Conservation (phyloP, 2,888 invertebrate genomes). For the Serrognathus titanus region DNA sequence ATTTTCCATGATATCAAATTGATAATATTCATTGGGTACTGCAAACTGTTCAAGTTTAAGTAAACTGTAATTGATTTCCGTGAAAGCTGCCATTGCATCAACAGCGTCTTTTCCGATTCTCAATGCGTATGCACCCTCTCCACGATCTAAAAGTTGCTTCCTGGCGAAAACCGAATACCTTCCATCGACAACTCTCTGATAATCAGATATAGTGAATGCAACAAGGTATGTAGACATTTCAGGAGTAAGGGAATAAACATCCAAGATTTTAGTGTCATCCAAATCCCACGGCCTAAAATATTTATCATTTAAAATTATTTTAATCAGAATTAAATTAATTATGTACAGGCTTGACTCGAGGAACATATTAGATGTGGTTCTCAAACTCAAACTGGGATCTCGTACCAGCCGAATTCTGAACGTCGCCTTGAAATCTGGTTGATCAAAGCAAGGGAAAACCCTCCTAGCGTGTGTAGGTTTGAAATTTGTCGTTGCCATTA, state of each 20-base stretch:
- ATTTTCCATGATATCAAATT: slow-evolving; percentile 88
- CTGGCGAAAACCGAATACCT: slow-evolving; percentile 34
- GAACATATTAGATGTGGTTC: slow-evolving; percentile 9
- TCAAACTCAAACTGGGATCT: slow-evolving; percentile 43
- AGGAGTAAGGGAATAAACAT: slow-evolving; percentile 37
- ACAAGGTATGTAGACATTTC: slow-evolving; percentile 76
- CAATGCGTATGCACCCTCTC: slow-evolving; percentile 46
- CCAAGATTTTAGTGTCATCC: not conserved
- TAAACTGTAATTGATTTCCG: slow-evolving; percentile 51
- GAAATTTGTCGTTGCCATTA: slow-evolving; percentile 14
- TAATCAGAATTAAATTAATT: not conserved
- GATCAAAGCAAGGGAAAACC: slow-evolving; percentile 75
- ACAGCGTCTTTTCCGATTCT: slow-evolving; percentile 49
- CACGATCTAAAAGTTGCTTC: slow-evolving; percentile 33
- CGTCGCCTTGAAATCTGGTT: slow-evolving; percentile 46
- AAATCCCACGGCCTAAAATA: too few relatives aligned
- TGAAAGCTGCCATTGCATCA: slow-evolving; percentile 54
- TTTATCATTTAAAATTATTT: too few relatives aligned
- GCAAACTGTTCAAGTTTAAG: slow-evolving; percentile 76
- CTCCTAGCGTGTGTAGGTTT: slow-evolving; percentile 52
- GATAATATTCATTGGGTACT: slow-evolving; percentile 68
- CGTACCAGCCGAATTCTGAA: slow-evolving; percentile 45
- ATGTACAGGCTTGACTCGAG: not conserved
- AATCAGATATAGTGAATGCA: slow-evolving; percentile 69
- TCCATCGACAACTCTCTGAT: slow-evolving; percentile 24